phyloP scores from a whole-genome alignment of 2,113 vertebrate species.

The Indicator indicator region DNA sequence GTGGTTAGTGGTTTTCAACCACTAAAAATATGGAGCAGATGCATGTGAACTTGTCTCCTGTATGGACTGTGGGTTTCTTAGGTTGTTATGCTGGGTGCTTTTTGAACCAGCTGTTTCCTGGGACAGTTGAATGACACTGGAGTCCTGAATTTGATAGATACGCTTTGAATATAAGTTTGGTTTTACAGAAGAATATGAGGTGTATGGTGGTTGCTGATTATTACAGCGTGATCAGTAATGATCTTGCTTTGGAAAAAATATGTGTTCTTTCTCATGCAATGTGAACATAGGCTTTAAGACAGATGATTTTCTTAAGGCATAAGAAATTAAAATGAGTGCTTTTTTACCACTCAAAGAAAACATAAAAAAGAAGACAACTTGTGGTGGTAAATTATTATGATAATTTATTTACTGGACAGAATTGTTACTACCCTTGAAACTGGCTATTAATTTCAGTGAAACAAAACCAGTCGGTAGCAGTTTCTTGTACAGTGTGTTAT shows the following conservation, averaged over 20 bases:
- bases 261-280: not conserved
- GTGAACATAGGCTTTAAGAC: not conserved
- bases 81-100: fast-evolving
- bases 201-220: not conserved
- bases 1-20: not conserved
- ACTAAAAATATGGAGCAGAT: fast-evolving
- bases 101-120: not conserved
- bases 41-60: fast-evolving
- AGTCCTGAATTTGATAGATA: not conserved
- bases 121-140: not conserved
- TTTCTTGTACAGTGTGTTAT: not conserved
- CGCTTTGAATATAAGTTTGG: not conserved
- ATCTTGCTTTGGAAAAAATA: not conserved
- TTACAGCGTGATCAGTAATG: not conserved
- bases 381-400: not conserved
- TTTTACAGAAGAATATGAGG: not conserved
- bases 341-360: not conserved
- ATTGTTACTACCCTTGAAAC: not conserved
- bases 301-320: not conserved
- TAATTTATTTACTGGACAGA: not conserved
- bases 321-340: not conserved
- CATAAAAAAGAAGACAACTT: not conserved
- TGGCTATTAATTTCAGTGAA: not conserved
- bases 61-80: not conserved
- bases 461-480: not conserved